A percentile compares a stretch with the other conserved stretches of the same genome.
Conservation (phyloP, 2,113 vertebrate species). For the Oreochromis aureus region DNA sequence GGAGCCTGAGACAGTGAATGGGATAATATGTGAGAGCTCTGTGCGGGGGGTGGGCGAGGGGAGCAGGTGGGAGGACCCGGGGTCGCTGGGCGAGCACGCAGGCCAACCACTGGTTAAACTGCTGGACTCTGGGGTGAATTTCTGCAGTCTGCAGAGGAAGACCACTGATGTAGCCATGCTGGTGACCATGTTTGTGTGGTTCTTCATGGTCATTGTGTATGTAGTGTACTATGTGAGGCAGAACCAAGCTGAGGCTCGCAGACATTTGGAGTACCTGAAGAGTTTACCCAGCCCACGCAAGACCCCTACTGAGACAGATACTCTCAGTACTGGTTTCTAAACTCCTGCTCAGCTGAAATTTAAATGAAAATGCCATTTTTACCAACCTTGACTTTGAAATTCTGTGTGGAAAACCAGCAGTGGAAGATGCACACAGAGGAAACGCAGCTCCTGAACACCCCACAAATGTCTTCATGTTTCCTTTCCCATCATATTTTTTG, state of each 20-base stretch:
- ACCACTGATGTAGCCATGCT: conserved; percentile 73
- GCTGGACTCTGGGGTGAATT: conserved; percentile 72
- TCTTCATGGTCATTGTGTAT: conserved; percentile 72
- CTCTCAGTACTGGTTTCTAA: conserved; percentile 65
- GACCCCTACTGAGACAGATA: conserved; percentile 65
- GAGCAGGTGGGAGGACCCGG: conserved; percentile 70
- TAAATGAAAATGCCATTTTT: background rate
- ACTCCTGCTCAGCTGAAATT: background rate
- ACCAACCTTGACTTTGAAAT: background rate
- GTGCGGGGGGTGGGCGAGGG: conserved; percentile 64
- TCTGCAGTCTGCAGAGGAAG: conserved; percentile 66
- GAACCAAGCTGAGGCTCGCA: conserved; percentile 69
- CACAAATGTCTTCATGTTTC: background rate
- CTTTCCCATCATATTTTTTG: background rate
- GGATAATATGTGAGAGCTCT: conserved; percentile 75
- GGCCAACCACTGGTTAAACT: conserved; percentile 70
- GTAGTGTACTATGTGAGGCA: conserved; percentile 75
- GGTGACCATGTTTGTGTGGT: conserved; percentile 78
- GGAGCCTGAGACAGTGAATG: conserved; percentile 67
- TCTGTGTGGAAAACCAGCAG: background rate
- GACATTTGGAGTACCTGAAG: conserved; percentile 75
- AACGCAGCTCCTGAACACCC: background rate
- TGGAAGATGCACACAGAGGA: background rate
- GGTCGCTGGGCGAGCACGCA: conserved; percentile 52
- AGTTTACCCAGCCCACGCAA: conserved; percentile 70